Evolutionary conservation across 2,888 invertebrate genomes (phyloP).

Genomic region (Shargacucullia verbasci): DNA sequence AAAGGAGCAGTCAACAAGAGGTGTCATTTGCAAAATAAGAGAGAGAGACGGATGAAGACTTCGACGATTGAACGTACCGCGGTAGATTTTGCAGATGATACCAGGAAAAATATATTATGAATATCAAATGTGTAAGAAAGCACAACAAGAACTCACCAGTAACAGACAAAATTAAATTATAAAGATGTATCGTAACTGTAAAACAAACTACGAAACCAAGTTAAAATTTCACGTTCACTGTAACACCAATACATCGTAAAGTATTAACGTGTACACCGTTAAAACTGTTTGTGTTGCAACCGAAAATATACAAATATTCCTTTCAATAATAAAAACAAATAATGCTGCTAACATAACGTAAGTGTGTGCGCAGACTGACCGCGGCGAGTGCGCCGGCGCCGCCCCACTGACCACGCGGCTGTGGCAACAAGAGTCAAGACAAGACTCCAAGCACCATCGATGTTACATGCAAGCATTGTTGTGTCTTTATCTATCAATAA

Average conservation of each 20-base stretch:
- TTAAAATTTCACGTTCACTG: conserved; percentile 43
- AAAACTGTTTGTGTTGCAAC: conserved; percentile 36
- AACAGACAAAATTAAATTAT: conserved; percentile 24
- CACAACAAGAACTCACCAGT: conserved; percentile 40
- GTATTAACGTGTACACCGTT: conserved; percentile 20
- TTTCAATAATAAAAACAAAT: conserved; percentile 47
- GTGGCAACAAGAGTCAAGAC: conserved; percentile 67
- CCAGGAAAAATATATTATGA: no score
- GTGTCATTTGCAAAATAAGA: no score
- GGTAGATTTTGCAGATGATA: no score
- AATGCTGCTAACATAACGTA: conserved; percentile 62
- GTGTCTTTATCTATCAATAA: conserved; percentile 75
- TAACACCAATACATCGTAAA: conserved; percentile 47
- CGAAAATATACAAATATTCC: conserved; percentile 16
- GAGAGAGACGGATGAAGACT: no score
- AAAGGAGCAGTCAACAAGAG: no score
- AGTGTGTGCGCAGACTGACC: conserved; percentile 72
- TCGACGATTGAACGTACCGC: no score
- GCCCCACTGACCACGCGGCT: conserved; percentile 77
- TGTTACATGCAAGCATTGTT: conserved; percentile 83
- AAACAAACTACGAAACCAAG: conserved; percentile 28
- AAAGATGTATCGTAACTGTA: conserved; percentile 43
- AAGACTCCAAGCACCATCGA: conserved; percentile 68
- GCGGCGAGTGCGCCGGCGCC: conserved; percentile 66
- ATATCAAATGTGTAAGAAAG: background rate